Percentiles rank a stretch among this genome's conserved stretches.
Evolutionary conservation across 2,888 invertebrate genomes (phyloP).

Genomic region (Campoplex capitator): DNA sequence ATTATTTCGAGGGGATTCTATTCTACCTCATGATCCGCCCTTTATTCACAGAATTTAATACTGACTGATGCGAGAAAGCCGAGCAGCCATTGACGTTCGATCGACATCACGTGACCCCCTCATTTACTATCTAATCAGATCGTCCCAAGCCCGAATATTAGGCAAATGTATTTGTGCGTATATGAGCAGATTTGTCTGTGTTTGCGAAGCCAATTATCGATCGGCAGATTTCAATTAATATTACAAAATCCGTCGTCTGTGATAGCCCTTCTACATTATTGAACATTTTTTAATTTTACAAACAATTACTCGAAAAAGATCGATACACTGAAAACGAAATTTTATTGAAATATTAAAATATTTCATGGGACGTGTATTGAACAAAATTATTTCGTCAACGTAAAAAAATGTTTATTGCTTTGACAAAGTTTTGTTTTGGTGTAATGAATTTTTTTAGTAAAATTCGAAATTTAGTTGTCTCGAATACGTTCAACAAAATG

Average conservation of each 20-base stretch:
- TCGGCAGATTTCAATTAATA: slow-evolving; percentile 36
- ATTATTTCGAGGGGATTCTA: slow-evolving; percentile 53
- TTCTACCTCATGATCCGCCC: slow-evolving; percentile 5
- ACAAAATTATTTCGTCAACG: too few species aligned
- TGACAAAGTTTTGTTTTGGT: too few species aligned
- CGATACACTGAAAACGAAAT: too few species aligned
- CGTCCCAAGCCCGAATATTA: slow-evolving; percentile 28
- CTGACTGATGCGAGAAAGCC: slow-evolving; percentile 63
- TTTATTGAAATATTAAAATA: too few species aligned
- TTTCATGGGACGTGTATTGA: too few species aligned
- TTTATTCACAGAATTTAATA: slow-evolving; percentile 56
- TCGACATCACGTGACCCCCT: slow-evolving; percentile 42
- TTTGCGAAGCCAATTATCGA: slow-evolving; percentile 45
- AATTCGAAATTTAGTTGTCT: too few species aligned
- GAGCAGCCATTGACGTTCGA: slow-evolving; percentile 37
- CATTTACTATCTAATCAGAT: slow-evolving; percentile 45
- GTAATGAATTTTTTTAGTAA: too few species aligned
- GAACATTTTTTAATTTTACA: neutral
- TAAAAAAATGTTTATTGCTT: too few species aligned
- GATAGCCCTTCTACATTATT: slow-evolving; percentile 5
- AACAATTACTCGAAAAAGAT: neutral
- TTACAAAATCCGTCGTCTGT: slow-evolving; percentile 38
- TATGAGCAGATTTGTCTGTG: slow-evolving; percentile 39
- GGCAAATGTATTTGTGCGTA: neutral
- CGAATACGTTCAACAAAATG: too few species aligned